These are phyloP conservation scores for Rhabdomys dilectus DNA, from an alignment of 2,113 vertebrate genomes.

Conservation along the genomic window DNA sequence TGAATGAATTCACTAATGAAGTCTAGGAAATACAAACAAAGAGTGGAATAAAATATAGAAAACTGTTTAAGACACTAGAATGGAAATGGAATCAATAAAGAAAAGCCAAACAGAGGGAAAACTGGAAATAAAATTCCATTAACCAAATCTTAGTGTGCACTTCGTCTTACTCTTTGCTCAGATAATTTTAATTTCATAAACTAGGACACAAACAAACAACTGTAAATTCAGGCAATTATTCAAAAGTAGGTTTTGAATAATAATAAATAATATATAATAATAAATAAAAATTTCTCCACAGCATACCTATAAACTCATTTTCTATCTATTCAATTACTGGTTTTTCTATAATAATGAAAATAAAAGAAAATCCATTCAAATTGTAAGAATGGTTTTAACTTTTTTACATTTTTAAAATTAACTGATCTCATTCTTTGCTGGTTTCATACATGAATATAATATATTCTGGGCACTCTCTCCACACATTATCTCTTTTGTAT, in stretches of 20 bases:
- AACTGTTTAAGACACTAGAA: neutral
- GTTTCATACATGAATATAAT: too few relatives aligned
- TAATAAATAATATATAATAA: neutral
- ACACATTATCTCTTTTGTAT: neutral
- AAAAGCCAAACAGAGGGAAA: neutral
- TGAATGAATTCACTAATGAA: neutral
- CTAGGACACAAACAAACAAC: slow-evolving; percentile 45
- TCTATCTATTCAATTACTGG: slow-evolving; percentile 9
- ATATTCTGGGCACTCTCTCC: too few relatives aligned
- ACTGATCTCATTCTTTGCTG: too few relatives aligned
- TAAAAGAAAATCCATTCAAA: slow-evolving; percentile 32
- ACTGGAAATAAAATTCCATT: slow-evolving; percentile 14
- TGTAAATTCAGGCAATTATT: slow-evolving; percentile 27
- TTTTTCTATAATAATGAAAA: slow-evolving; percentile 42
- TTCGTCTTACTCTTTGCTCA: neutral
- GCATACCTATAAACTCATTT: slow-evolving; percentile 24
- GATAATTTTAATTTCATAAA: slow-evolving; percentile 19
- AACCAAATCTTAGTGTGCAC: neutral
- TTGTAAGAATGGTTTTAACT: slow-evolving; percentile 51
- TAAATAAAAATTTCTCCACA: slow-evolving; percentile 25
- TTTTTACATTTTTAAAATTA: neutral
- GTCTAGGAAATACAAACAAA: neutral
- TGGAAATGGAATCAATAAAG: neutral
- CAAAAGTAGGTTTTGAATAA: neutral
- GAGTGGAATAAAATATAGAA: neutral